These are phyloP conservation scores for Sphaerodactylus townsendi DNA, from an alignment of 2,113 vertebrate genomes.

Conservation along the genomic window DNA sequence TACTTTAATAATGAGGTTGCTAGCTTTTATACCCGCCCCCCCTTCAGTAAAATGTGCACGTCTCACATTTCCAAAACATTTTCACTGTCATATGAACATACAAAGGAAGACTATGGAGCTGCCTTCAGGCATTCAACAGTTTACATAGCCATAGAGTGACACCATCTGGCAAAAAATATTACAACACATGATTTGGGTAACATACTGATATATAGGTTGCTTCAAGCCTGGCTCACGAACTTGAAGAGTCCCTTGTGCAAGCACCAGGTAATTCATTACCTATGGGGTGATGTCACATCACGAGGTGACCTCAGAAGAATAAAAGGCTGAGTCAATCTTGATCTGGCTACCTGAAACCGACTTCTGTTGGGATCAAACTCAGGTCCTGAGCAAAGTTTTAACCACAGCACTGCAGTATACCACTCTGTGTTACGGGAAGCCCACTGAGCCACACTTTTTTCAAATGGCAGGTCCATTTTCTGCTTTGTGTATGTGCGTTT, in stretches of 20 bases:
- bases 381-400: too few relatives aligned
- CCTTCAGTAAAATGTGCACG: neutral
- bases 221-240: neutral
- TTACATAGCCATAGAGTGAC: slow-evolving; percentile 47
- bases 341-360: too few relatives aligned
- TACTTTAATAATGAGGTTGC: neutral
- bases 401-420: too few relatives aligned
- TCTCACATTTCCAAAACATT: slow-evolving; percentile 11
- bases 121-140: neutral
- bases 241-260: too few relatives aligned
- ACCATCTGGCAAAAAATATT: slow-evolving; percentile 38
- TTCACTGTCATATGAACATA: neutral
- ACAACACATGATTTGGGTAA: neutral
- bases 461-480: neutral
- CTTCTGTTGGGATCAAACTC: too few relatives aligned
- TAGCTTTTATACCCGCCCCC: neutral
- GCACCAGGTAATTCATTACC: too few relatives aligned
- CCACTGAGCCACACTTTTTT: neutral
- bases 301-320: too few relatives aligned
- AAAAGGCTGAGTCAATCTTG: too few relatives aligned
- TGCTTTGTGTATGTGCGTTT: neutral
- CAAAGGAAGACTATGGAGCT: neutral
- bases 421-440: too few relatives aligned
- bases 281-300: too few relatives aligned
- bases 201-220: neutral